Evolutionary conservation across 2,113 vertebrate genomes (phyloP), one percentile per base, ranked within the genome.

Genomic region (Collichthys lucidus): DNA sequence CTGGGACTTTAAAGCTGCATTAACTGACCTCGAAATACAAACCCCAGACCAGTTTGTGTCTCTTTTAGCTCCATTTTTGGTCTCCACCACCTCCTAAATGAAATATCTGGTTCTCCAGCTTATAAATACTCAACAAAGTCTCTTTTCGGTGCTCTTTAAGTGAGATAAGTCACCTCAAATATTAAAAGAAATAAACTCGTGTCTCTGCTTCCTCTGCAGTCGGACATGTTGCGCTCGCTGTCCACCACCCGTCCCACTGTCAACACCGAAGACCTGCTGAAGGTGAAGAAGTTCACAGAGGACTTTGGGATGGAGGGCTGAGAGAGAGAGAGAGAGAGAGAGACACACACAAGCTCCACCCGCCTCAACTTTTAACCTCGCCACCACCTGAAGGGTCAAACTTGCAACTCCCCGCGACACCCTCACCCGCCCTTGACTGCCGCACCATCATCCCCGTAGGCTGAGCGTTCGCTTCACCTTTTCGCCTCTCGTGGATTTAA

Each of bases 291-390:
- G 93, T 99, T 99, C 95, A 97, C 97, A 47, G 98, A 99, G 50
- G 98, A 99, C 93, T 99, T 99, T 94, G 98, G 98, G 70, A 98
- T 99, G 91, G 98, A 99, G 86, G 97, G 98, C 84, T 99, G 95
- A 96, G 66, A 44, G 50, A 20, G 19, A 3, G 62, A 29, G 31
- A 35, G 31, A 35, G 26, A 26, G 26, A 26, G 26, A 26, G 26
- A 26, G 29, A 31, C 7, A n/a, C n/a, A n/a, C n/a, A 35, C 7
- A 1, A 35, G 16, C 16, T 1, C 57, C 53, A 3, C 77, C 55
- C 16, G 16, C 65, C 26, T 14, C 50, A 4, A 29, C 74, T 24
- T 35, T 35, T 35, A 35, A 35, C 35, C 49, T 8, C n/a, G 40
- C 35, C 5, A 17, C 65, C 52, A 60, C 11, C 69, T 62, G 70